phyloP scores from a whole-genome alignment of 2,888 invertebrate species.

The Nomada goodeniana region DNA sequence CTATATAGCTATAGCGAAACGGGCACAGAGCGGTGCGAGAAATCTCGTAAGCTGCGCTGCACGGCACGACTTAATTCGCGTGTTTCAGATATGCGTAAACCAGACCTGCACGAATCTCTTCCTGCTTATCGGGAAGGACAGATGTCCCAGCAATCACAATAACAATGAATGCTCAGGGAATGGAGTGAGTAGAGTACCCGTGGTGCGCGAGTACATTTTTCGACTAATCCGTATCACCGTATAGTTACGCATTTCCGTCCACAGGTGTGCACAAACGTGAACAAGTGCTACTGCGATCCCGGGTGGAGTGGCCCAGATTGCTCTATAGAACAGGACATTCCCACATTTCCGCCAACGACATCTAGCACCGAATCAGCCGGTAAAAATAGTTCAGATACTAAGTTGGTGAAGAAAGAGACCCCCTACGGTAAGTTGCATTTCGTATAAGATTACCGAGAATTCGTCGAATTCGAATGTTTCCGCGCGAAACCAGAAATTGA shows the following conservation, averaged over 20 bases:
- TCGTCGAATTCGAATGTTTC: neutral
- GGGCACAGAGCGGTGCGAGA: neutral
- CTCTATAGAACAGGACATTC: constrained; percentile 90
- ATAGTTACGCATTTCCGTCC: neutral
- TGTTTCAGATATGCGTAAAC: constrained; percentile 92
- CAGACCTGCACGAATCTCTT: constrained; percentile 95
- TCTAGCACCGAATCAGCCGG: constrained; percentile 87
- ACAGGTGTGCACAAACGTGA: constrained; percentile 96
- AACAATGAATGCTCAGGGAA: constrained; percentile 96
- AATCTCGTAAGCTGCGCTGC: neutral
- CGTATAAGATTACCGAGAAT: neutral
- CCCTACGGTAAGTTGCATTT: constrained; percentile 92
- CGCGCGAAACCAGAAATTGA: constrained; percentile 3
- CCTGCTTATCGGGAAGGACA: constrained; percentile 93
- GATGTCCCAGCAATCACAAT: constrained; percentile 95
- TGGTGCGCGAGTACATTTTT: too few relatives aligned
- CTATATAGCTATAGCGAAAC: neutral
- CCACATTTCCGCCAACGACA: constrained; percentile 86
- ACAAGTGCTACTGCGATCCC: constrained; percentile 95
- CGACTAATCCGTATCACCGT: too few relatives aligned
- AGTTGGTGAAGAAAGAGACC: constrained; percentile 95
- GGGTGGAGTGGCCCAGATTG: constrained; percentile 96
- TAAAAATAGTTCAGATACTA: constrained; percentile 84
- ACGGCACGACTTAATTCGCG: neutral
- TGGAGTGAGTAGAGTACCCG: constrained; percentile 90